Percentiles rank a stretch among this genome's conserved stretches.
Conservation (phyloP, 2,888 invertebrate genomes). For the Apamea anceps region DNA sequence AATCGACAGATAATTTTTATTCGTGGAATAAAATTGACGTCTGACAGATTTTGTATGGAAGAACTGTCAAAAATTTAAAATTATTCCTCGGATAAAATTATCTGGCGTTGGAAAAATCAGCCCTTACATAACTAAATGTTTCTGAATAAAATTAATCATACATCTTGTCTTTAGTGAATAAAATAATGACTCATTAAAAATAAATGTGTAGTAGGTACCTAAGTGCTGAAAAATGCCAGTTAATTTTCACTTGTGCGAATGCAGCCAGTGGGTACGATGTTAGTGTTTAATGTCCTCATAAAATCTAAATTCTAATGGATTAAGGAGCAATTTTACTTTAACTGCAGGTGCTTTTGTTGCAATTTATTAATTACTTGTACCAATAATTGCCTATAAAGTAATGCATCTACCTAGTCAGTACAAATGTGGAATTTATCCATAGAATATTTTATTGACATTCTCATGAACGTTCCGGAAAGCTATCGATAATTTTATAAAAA, state of each 20-base stretch:
- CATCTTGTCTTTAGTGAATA: not conserved
- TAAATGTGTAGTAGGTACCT: not conserved
- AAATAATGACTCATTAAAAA: not conserved
- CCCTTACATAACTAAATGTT: not conserved
- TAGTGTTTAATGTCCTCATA: not conserved
- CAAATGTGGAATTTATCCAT: not conserved
- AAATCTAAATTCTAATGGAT: not conserved
- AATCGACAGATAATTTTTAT: no score
- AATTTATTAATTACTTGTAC: constrained; percentile 30
- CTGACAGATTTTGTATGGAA: no score
- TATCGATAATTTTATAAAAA: not conserved
- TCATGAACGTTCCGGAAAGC: not conserved
- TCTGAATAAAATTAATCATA: not conserved
- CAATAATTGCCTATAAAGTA: not conserved
- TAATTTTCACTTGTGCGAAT: constrained; percentile 3
- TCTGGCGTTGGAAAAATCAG: no score
- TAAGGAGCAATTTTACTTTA: not conserved
- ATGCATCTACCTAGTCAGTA: not conserved
- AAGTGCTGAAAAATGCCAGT: no score
- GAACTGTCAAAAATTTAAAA: no score
- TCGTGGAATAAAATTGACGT: no score
- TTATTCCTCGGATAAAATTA: no score
- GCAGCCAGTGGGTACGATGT: not conserved
- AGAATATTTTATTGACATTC: not conserved
- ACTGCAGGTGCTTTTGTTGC: not conserved